Conservation (phyloP, 2,113 vertebrate genomes). For the Parus major region DNA sequence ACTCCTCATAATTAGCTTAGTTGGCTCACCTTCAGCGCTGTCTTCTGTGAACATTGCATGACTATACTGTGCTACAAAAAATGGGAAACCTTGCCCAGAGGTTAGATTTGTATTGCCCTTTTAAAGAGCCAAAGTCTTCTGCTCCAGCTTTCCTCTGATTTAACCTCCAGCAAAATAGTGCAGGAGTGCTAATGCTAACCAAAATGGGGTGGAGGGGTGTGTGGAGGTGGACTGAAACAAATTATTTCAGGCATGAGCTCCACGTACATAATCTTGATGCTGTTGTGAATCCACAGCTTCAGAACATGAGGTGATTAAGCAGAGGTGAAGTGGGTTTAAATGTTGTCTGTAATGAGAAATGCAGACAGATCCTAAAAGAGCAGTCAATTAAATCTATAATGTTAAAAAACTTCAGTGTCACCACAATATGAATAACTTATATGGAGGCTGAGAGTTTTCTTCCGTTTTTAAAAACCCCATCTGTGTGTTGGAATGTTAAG, state of each 20-base stretch:
- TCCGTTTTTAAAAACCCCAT: neutral
- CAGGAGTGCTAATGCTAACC: neutral
- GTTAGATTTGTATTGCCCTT: neutral
- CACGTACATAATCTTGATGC: neutral
- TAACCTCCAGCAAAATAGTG: neutral
- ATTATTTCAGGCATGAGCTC: neutral
- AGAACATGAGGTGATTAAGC: neutral
- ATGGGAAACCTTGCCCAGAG: neutral
- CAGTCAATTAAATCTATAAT: neutral
- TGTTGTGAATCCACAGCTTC: neutral
- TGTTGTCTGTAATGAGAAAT: neutral
- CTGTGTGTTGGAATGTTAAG: neutral
- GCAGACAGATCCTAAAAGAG: neutral
- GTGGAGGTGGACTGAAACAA: neutral
- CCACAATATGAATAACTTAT: neutral
- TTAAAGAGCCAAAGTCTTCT: neutral
- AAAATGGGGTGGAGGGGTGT: accelerated
- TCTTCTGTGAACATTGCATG: neutral
- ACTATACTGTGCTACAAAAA: neutral
- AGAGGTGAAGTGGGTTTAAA: neutral
- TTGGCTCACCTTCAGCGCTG: neutral
- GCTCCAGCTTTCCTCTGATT: neutral
- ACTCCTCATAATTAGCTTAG: neutral
- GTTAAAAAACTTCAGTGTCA: neutral
- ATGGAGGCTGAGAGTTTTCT: neutral